phyloP scores from a whole-genome alignment of 1,140 invertebrate genomes.

The Diorhabda carinulata region DNA sequence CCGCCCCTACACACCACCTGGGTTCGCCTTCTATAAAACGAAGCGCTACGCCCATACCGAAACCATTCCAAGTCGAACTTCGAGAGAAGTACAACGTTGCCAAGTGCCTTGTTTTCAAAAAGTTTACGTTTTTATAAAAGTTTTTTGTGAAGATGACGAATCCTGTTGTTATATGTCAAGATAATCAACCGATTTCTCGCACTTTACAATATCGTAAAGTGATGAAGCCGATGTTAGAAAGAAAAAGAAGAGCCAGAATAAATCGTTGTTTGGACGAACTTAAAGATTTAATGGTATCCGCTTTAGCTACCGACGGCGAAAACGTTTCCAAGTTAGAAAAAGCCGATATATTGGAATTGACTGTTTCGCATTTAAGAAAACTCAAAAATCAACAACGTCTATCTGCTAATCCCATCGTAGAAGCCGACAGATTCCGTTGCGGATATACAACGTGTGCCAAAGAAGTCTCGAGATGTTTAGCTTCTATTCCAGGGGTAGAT shows the following conservation, averaged over 20 bases:
- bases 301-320: conserved; percentile 78
- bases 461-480: conserved; percentile 84
- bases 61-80: conserved; percentile 27
- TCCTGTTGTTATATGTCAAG: conserved; percentile 31
- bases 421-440: conserved; percentile 79
- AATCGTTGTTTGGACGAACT: conserved; percentile 90
- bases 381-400: conserved; percentile 68
- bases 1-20: conserved; percentile 27
- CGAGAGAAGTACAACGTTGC: neutral
- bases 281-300: conserved; percentile 86
- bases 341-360: conserved; percentile 93
- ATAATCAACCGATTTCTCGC: conserved; percentile 60
- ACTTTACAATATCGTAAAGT: conserved; percentile 90
- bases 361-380: conserved; percentile 85
- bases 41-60: neutral
- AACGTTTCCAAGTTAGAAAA: conserved; percentile 92
- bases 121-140: neutral
- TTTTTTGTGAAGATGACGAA: conserved; percentile 16
- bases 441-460: conserved; percentile 89
- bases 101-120: conserved; percentile 12
- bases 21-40: conserved; percentile 29
- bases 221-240: conserved; percentile 93
- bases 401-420: conserved; percentile 62
- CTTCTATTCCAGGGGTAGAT: conserved; percentile 78
- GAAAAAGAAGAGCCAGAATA: conserved; percentile 87